Evolutionary conservation across 1,140 invertebrate species (phyloP), one percentile per base, ranked within the genome.

Genomic region (Pseudachorutes palmiensis): DNA sequence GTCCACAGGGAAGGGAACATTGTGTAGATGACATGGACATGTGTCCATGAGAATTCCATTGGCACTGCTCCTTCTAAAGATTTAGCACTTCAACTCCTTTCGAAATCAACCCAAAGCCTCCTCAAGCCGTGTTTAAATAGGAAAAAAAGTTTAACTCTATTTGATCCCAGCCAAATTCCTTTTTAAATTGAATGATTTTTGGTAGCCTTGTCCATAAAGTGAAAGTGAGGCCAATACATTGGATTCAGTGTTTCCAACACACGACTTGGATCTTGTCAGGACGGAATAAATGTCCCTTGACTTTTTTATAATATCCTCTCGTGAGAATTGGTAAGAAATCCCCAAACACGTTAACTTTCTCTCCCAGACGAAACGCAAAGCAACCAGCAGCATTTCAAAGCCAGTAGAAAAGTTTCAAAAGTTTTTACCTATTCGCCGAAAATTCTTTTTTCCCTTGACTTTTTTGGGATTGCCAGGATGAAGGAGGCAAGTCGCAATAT

Each of bases 141-240:
- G n/a, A n/a, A n/a, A n/a, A n/a, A n/a, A n/a, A n/a, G n/a, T n/a
- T n/a, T n/a, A n/a, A n/a, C n/a, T n/a, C 9, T 9, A 45, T 9
- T 45, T 45, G 36, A 45, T 45, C 36, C 36, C 9, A 45, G 36
- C 36, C 19, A 45, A 45, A 45, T 45, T 45, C 36, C 36, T 45
- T 45, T 45, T 45, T 45, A 45, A 45, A 45, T 45, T 45, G 36
- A 45, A 45, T 45, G 36, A 45, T 45, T 45, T 45, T 45, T 19
- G 9, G 9, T 19, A 12, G 36, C 19, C 9, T 45, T 19, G 36
- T 45, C 36, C 36, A 45, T 45, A 19, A 45, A 19, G 36, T 12
- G 36, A 19, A 19, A 45, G 36, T 45, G 9, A 45, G 36, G 36
- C 9, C 19, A 45, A 45, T 9, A 12, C 19, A 12, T 45, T 45